Evolutionary conservation across 2,113 vertebrate genomes (phyloP).

Genomic region (Grallaria varia): DNA sequence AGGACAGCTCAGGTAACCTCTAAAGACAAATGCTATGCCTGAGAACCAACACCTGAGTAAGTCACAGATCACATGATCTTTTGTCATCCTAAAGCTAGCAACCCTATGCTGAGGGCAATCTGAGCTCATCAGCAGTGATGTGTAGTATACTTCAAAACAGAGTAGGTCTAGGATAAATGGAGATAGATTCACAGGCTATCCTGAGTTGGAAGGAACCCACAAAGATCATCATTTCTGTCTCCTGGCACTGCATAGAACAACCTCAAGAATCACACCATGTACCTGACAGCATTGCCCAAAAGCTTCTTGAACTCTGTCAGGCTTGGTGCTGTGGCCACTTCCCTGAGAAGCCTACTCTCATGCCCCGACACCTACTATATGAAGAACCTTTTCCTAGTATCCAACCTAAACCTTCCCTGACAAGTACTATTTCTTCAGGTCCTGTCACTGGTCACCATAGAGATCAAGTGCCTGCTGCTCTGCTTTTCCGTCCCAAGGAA

Average conservation of each 20-base stretch:
- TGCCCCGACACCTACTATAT: not conserved
- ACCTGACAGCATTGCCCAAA: not conserved
- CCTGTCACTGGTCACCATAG: not conserved
- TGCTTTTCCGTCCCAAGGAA: not conserved
- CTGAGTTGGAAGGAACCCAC: not conserved
- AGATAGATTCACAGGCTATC: not conserved
- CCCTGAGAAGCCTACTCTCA: not conserved
- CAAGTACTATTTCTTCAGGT: not conserved
- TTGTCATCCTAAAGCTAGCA: not conserved
- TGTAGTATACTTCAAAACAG: not conserved
- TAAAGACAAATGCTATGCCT: rapidly evolving
- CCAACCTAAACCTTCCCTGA: not conserved
- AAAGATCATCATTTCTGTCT: not conserved
- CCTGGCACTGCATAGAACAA: not conserved
- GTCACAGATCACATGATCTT: not conserved
- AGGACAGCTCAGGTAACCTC: not conserved
- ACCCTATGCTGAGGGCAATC: not conserved
- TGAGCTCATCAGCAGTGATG: not conserved
- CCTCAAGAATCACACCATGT: not conserved
- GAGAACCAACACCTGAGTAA: not conserved
- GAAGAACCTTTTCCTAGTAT: not conserved
- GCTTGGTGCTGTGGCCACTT: not conserved
- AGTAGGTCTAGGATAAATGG: not conserved
- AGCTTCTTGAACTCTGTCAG: not conserved
- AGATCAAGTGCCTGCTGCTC: not conserved